Evolutionary conservation across 2,113 vertebrate genomes (phyloP).

Genomic region (Lycaon pictus): DNA sequence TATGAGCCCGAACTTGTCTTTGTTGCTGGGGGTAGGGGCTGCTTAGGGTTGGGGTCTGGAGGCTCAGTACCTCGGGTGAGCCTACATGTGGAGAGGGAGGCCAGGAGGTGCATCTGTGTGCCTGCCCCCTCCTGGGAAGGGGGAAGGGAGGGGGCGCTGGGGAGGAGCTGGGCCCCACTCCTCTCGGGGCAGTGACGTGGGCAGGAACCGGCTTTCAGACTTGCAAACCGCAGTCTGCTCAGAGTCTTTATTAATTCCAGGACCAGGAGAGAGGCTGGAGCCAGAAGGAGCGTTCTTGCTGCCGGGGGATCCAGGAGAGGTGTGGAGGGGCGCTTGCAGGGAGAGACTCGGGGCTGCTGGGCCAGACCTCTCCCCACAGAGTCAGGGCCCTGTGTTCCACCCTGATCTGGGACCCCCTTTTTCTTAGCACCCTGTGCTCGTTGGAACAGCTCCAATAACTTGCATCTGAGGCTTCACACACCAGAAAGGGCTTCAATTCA

Average conservation of each 20-base stretch:
- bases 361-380: not conserved
- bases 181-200: conserved; percentile 71
- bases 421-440: not conserved
- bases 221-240: conserved; percentile 76
- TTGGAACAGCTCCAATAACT: not conserved
- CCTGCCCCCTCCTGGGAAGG: not conserved
- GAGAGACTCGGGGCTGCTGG: not conserved
- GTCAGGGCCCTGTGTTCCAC: not conserved
- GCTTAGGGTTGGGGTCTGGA: not conserved
- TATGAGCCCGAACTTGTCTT: not conserved
- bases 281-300: conserved; percentile 54
- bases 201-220: conserved; percentile 77
- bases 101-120: not conserved
- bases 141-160: not conserved
- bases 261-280: conserved; percentile 30
- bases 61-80: not conserved
- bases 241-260: conserved; percentile 80
- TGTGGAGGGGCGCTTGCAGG: not conserved
- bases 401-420: not conserved
- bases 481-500: not conserved
- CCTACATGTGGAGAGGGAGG: not conserved
- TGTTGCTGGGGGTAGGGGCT: not conserved
- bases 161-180: conserved; percentile 66
- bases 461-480: not conserved
- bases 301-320: conserved; percentile 22